Evolutionary conservation across 2,797 vertebrate species (phyloP).

Genomic region (Acipenser oxyrinchus): DNA sequence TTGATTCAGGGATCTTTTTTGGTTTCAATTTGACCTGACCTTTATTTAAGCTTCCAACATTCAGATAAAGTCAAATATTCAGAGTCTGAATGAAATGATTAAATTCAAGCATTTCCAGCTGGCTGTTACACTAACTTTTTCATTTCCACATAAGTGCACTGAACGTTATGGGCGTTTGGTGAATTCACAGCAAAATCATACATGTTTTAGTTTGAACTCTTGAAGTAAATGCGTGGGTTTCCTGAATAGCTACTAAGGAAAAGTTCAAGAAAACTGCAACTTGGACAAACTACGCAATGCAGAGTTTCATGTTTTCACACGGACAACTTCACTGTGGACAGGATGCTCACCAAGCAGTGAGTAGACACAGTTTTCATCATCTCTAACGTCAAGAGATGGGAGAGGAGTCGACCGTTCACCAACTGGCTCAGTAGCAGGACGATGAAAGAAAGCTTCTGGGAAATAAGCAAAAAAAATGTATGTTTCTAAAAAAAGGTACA

Average conservation of each 20-base stretch:
- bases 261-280: background rate
- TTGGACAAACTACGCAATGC: background rate
- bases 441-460: constrained; percentile 7
- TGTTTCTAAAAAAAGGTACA: background rate
- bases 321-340: background rate
- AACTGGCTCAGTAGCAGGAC: background rate
- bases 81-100: no score
- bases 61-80: no score
- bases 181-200: no score
- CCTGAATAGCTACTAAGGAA: background rate
- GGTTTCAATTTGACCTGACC: no score
- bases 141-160: no score
- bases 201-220: no score
- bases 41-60: no score
- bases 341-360: background rate
- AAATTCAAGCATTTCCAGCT: no score
- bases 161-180: no score
- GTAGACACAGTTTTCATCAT: background rate
- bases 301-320: background rate
- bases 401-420: background rate
- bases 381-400: background rate
- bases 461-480: background rate
- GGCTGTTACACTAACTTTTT: no score
- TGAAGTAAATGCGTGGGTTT: no score
- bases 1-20: no score